Evolutionary conservation across 2,113 vertebrate species (phyloP).

Genomic region (Zosterops japonicus): DNA sequence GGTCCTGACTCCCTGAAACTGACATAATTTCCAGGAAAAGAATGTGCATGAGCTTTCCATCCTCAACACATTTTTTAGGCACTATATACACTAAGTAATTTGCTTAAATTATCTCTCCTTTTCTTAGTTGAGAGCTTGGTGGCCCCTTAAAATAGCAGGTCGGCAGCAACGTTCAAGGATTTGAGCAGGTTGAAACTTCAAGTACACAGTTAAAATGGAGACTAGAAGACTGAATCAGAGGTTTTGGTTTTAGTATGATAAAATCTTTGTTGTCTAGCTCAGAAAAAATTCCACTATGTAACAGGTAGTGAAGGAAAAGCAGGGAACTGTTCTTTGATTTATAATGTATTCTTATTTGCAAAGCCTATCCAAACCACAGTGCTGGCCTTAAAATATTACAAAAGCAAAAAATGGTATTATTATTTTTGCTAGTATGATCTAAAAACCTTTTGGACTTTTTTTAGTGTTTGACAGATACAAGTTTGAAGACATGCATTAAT

Average conservation of each 20-base stretch:
- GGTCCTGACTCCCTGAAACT: not conserved
- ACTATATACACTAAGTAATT: not conserved
- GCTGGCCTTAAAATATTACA: not conserved
- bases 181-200: not conserved
- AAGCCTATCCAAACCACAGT: not conserved
- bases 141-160: not conserved
- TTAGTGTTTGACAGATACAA: not conserved
- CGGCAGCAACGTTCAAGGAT: not conserved
- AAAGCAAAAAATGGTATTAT: not conserved
- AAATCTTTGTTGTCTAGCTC: not conserved
- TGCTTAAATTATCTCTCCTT: constrained; percentile 24
- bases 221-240: not conserved
- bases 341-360: not conserved
- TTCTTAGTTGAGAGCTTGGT: not conserved
- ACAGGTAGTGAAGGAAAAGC: not conserved
- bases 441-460: not conserved
- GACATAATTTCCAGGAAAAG: not conserved
- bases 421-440: not conserved
- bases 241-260: not conserved
- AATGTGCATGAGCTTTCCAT: not conserved
- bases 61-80: not conserved
- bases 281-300: not conserved
- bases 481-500: not conserved
- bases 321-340: not conserved
- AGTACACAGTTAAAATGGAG: constrained; percentile 4